These are phyloP conservation scores for Urocolius indicus DNA, from an alignment of 2,113 vertebrate genomes.

Conservation along the genomic window DNA sequence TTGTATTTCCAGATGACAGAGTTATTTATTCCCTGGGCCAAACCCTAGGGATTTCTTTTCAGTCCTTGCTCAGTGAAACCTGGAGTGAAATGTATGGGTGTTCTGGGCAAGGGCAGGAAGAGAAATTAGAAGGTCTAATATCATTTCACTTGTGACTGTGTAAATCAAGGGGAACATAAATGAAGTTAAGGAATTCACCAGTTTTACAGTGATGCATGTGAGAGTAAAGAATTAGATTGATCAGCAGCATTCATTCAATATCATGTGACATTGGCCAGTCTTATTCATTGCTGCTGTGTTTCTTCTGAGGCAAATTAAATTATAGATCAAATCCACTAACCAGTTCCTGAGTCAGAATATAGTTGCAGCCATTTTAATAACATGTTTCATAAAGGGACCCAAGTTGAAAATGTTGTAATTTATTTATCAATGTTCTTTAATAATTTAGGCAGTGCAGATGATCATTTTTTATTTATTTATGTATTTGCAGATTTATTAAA, in stretches of 20 bases:
- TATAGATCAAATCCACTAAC: background rate
- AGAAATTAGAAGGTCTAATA: background rate
- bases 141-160: background rate
- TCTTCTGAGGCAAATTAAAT: background rate
- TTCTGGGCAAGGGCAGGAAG: background rate
- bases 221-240: background rate
- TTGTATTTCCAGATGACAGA: constrained; percentile 18
- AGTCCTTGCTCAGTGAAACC: background rate
- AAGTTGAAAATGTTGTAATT: constrained; percentile 9
- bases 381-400: background rate
- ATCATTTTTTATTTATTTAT: constrained; percentile 41
- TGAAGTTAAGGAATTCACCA: background rate
- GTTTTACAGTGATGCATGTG: background rate
- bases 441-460: constrained; percentile 33
- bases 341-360: background rate
- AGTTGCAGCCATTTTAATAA: constrained; percentile 23
- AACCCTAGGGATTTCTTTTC: background rate
- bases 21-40: background rate
- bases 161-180: background rate
- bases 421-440: constrained; percentile 39
- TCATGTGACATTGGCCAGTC: background rate
- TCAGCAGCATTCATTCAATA: background rate
- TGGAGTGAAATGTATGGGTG: background rate
- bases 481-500: constrained; percentile 24
- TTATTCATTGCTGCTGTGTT: background rate